phyloP scores from a whole-genome alignment of 1,140 invertebrate genomes.

The Formica selysi region DNA sequence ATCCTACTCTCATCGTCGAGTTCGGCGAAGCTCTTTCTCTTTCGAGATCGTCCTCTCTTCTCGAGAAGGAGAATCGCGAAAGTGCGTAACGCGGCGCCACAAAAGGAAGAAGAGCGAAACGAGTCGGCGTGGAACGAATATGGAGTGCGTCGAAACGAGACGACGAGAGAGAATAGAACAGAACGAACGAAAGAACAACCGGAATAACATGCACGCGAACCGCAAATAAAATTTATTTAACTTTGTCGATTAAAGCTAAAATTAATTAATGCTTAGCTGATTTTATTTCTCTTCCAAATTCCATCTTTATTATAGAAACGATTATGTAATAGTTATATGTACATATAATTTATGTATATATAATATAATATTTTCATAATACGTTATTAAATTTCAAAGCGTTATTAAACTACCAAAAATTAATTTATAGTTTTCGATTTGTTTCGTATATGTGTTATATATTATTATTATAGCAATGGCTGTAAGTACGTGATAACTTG shows the following conservation, averaged over 20 bases:
- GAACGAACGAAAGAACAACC: neutral
- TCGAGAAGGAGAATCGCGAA: constrained; percentile 41
- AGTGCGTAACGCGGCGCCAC: constrained; percentile 54
- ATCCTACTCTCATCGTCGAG: constrained; percentile 6
- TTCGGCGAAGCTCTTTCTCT: constrained; percentile 49
- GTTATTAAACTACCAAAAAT: neutral
- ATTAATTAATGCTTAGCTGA: neutral
- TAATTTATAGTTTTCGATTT: neutral
- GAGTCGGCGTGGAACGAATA: constrained; percentile 43
- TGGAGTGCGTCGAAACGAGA: constrained; percentile 52
- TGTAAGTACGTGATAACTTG: neutral
- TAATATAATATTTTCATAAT: neutral
- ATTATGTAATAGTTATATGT: neutral
- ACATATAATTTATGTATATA: neutral
- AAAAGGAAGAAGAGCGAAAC: constrained; percentile 56
- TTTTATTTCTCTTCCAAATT: neutral
- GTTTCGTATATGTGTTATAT: neutral
- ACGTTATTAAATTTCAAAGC: neutral
- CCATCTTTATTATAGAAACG: neutral
- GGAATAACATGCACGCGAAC: neutral
- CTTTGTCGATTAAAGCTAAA: neutral
- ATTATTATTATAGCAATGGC: neutral
- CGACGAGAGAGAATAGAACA: neutral
- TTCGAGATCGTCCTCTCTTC: constrained; percentile 48
- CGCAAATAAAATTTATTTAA: constrained; percentile 12